Evolutionary conservation across 2,797 vertebrate species (phyloP).

Genomic region (Galaxias olidus): DNA sequence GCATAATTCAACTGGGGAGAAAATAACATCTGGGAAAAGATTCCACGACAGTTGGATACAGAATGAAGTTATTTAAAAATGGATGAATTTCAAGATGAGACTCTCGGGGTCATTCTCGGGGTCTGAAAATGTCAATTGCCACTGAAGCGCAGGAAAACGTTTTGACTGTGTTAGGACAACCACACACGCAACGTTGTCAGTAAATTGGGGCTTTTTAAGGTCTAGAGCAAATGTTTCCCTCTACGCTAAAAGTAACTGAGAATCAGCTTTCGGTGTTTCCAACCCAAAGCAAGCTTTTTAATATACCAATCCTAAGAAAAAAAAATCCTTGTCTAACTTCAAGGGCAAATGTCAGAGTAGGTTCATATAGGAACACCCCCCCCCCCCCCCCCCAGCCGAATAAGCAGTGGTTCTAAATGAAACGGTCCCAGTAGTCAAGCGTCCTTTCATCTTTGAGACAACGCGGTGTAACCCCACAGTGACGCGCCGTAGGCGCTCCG

Average conservation of each 20-base stretch:
- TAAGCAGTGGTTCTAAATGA: constrained; percentile 15
- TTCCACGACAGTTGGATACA: constrained; percentile 4
- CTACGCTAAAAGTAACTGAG: too few relatives aligned
- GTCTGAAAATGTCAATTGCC: too few relatives aligned
- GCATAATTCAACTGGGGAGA: constrained; percentile 26
- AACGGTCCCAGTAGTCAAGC: background rate
- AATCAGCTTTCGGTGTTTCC: background rate
- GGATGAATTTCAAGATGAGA: background rate
- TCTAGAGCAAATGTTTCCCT: too few relatives aligned
- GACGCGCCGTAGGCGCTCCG: constrained; percentile 15
- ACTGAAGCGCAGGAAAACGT: background rate
- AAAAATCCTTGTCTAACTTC: background rate
- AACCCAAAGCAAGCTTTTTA: background rate
- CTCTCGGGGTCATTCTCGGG: too few relatives aligned
- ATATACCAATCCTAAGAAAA: background rate
- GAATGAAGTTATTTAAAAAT: background rate
- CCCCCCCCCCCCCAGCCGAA: too few relatives aligned
- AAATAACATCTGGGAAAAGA: constrained; percentile 12
- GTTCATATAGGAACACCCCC: constrained; percentile 2
- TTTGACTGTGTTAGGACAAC: background rate
- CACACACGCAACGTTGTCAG: too few relatives aligned
- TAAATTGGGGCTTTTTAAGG: too few relatives aligned
- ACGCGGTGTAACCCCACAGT: background rate
- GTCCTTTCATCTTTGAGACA: constrained; percentile 20
- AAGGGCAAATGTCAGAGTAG: background rate